Percentiles rank a stretch among this genome's conserved stretches.
phyloP scores from a whole-genome alignment of 2,113 vertebrate species.

The Xyrauchen texanus region DNA sequence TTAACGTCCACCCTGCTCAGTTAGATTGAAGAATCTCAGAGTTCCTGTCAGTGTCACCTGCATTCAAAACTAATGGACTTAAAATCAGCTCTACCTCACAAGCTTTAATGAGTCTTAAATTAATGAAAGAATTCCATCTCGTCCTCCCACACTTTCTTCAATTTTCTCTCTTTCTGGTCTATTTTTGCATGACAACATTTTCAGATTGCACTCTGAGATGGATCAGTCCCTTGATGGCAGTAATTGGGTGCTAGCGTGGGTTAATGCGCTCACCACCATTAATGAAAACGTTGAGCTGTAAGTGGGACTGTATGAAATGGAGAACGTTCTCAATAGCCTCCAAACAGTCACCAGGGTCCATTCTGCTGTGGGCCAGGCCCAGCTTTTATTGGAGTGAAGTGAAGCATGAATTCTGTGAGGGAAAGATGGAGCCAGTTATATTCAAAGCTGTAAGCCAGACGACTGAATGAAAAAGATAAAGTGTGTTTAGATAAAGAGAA shows the following conservation, averaged over 20 bases:
- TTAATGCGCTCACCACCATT: conserved; percentile 99
- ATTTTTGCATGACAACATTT: conserved; percentile 95
- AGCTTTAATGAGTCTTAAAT: conserved; percentile 90
- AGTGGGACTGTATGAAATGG: conserved; percentile 97
- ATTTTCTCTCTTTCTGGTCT: conserved; percentile 74
- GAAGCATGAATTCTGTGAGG: conserved; percentile 98
- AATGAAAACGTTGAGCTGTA: conserved; percentile 99
- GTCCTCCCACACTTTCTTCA: conserved; percentile 17
- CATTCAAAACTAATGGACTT: conserved; percentile 95
- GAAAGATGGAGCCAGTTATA: conserved; percentile 98
- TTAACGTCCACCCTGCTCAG: conserved; percentile 58
- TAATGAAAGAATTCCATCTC: conserved; percentile 70
- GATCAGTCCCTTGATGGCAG: conserved; percentile 98
- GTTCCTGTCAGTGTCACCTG: conserved; percentile 89
- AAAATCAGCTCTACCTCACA: conserved; percentile 86
- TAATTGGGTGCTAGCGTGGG: conserved; percentile 99
- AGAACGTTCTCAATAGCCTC: conserved; percentile 94
- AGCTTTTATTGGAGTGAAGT: conserved; percentile 92
- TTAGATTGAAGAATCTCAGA: conserved; percentile 71
- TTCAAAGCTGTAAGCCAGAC: conserved; percentile 94
- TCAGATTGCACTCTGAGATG: conserved; percentile 94
- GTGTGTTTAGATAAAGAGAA: conserved; percentile 94
- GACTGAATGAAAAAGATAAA: conserved; percentile 97
- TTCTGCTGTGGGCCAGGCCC: conserved; percentile 83
- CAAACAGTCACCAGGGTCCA: conserved; percentile 71